A percentile compares a stretch with the other conserved stretches of the same genome.
These are phyloP conservation scores for Pycnomerus fuliginosus DNA, from an alignment of 2,888 invertebrate species.

Conservation along the genomic window DNA sequence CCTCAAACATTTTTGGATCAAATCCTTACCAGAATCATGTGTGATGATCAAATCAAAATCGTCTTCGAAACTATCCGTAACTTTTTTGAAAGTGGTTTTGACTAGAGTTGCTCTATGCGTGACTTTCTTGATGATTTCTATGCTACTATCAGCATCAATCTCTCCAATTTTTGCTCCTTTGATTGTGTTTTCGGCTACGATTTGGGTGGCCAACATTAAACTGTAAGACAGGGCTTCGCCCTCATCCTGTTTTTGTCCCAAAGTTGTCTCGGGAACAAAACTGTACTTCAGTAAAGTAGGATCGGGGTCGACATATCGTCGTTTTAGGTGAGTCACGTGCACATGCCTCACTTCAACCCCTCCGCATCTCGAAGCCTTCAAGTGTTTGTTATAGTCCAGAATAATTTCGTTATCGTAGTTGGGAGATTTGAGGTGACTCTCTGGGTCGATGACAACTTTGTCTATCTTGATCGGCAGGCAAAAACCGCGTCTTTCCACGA, in stretches of 20 bases:
- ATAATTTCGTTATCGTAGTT: constrained; percentile 1
- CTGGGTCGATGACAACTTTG: constrained; percentile 54
- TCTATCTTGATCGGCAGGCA: constrained; percentile 64
- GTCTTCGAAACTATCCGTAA: constrained; percentile 1
- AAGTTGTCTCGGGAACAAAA: constrained; percentile 58
- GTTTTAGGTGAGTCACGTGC: constrained; percentile 70
- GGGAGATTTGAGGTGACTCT: constrained; percentile 29
- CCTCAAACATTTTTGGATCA: too few relatives aligned
- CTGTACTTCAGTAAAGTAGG: constrained; percentile 73
- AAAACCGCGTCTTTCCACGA: constrained; percentile 58
- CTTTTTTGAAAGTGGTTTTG: constrained; percentile 5
- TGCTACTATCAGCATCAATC: too few relatives aligned
- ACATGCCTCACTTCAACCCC: constrained; percentile 75
- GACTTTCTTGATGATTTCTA: constrained; percentile 1
- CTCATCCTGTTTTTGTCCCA: constrained; percentile 4
- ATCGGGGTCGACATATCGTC: constrained; percentile 64
- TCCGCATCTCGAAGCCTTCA: constrained; percentile 55
- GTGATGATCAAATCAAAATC: constrained; percentile 7
- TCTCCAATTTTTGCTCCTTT: constrained; percentile 5
- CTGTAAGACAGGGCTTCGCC: constrained; percentile 4
- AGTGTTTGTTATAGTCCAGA: constrained; percentile 3
- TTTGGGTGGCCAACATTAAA: constrained; percentile 16
- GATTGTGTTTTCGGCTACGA: constrained; percentile 22
- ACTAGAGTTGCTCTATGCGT: constrained; percentile 6
- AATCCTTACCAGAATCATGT: constrained; percentile 5